Evolutionary conservation across 2,888 invertebrate species (phyloP).

Genomic region (Teleiodes luculella): DNA sequence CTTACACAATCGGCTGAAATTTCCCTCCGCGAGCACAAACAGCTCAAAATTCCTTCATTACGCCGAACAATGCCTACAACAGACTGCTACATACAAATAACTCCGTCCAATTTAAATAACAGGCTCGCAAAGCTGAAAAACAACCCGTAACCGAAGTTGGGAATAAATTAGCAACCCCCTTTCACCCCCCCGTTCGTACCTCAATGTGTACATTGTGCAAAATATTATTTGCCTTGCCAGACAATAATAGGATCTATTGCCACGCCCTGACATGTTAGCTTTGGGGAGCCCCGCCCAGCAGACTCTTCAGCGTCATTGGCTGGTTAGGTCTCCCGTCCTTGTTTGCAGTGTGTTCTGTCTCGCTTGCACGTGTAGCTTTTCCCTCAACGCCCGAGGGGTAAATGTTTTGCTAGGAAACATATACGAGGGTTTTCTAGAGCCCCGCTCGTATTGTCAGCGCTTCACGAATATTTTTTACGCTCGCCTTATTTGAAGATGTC

Average conservation of each 20-base stretch:
- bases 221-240: constrained; percentile 86
- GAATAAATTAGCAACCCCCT: constrained; percentile 75
- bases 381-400: constrained; percentile 76
- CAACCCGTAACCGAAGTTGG: constrained; percentile 78
- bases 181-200: constrained; percentile 55
- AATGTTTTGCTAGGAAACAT: constrained; percentile 79
- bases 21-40: constrained; percentile 22
- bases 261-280: constrained; percentile 79
- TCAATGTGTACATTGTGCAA: constrained; percentile 85
- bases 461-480: constrained; percentile 71
- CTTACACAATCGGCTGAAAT: constrained; percentile 14
- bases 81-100: constrained; percentile 70
- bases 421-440: constrained; percentile 74
- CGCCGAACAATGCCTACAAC: constrained; percentile 62
- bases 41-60: constrained; percentile 68
- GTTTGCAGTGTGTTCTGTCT: constrained; percentile 32
- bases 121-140: constrained; percentile 78
- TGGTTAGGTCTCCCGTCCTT: constrained; percentile 36
- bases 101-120: constrained; percentile 78
- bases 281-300: constrained; percentile 62
- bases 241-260: constrained; percentile 77
- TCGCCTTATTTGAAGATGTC: constrained; percentile 67
- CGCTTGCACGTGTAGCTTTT: constrained; percentile 64
- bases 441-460: constrained; percentile 64
- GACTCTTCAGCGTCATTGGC: constrained; percentile 51